Evolutionary conservation across 2,888 invertebrate genomes (phyloP).

Genomic region (Gortyna flavago): DNA sequence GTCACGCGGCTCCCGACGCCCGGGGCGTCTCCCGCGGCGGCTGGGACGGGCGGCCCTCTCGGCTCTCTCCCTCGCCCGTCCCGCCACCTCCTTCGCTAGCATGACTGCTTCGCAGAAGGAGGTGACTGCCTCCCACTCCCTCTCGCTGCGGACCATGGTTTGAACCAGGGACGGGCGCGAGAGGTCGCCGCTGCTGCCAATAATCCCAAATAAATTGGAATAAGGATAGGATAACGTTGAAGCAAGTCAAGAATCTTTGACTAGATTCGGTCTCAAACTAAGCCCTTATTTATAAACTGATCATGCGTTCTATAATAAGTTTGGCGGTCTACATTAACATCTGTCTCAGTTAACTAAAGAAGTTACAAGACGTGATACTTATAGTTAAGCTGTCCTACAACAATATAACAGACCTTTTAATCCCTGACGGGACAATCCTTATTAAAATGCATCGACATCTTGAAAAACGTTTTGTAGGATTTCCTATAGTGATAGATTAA

Average conservation of each 20-base stretch:
- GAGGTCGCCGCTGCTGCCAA: too few species aligned
- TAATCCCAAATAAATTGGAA: not conserved
- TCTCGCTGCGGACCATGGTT: too few species aligned
- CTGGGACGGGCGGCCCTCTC: too few species aligned
- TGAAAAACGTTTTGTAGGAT: not conserved
- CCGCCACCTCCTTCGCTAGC: too few species aligned
- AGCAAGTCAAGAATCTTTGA: too few species aligned
- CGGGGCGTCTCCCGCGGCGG: too few species aligned
- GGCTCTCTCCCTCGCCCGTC: too few species aligned
- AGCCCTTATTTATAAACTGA: not conserved
- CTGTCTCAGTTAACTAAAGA: constrained; percentile 1
- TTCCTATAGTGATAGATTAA: not conserved
- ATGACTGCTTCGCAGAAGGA: too few species aligned
- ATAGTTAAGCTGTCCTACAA: not conserved
- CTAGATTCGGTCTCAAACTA: not conserved
- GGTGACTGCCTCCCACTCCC: too few species aligned
- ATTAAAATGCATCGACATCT: not conserved
- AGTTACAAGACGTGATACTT: not conserved
- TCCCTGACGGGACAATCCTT: not conserved
- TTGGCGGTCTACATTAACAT: not conserved
- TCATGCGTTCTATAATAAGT: not conserved
- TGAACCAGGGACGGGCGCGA: too few species aligned
- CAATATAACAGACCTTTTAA: not conserved
- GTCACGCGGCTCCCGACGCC: too few species aligned
- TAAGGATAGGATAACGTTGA: not conserved